Conservation (phyloP, 2,888 invertebrate genomes). For the Phytoseiulus persimilis region DNA sequence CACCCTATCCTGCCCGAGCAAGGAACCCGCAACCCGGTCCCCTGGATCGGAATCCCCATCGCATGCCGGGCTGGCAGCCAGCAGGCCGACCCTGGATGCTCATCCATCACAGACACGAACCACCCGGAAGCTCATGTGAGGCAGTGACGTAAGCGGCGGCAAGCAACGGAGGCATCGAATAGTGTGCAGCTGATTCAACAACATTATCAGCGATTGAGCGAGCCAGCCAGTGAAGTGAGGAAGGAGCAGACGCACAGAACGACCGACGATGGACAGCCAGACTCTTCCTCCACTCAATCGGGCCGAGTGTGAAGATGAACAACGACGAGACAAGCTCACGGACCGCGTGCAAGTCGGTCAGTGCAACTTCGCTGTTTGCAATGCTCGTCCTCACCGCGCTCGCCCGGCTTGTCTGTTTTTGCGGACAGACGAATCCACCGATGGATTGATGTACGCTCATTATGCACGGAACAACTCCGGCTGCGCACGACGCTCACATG, state of each 20-base stretch:
- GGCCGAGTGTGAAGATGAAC: neutral
- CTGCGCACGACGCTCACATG: too few relatives aligned
- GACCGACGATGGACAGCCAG: neutral
- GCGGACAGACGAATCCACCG: too few relatives aligned
- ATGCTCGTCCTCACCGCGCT: neutral
- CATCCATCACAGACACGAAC: constrained; percentile 5
- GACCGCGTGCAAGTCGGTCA: neutral
- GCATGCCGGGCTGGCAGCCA: neutral
- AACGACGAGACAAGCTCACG: neutral
- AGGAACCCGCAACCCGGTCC: neutral
- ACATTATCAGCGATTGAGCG: constrained; percentile 33
- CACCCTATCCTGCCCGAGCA: neutral
- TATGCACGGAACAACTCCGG: too few relatives aligned
- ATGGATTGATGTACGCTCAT: too few relatives aligned
- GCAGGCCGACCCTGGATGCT: neutral
- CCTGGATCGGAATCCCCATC: neutral
- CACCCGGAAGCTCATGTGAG: neutral
- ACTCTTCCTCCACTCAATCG: neutral
- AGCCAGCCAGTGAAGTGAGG: neutral
- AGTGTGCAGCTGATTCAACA: constrained; percentile 37
- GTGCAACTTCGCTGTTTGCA: neutral
- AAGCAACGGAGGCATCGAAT: neutral
- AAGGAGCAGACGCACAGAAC: neutral
- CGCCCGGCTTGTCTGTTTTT: too few relatives aligned
- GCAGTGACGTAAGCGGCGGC: constrained; percentile 5